phyloP scores from a whole-genome alignment of 2,888 invertebrate genomes.

The Chrysolina oricalcia region DNA sequence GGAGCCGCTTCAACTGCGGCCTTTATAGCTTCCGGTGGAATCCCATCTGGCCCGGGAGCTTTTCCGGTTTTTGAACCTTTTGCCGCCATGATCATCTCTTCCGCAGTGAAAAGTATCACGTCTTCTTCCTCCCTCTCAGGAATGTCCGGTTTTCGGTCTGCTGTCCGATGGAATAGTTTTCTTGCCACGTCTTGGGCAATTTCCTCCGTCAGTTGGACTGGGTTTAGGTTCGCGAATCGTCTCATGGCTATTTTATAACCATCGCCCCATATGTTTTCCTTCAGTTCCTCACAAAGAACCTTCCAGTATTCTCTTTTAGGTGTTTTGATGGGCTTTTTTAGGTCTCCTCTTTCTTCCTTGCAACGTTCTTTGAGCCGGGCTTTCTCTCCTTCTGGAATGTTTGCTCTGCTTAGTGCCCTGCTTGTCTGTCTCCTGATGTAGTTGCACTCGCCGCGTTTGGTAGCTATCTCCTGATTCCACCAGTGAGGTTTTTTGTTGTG shows the following conservation, averaged over 20 bases:
- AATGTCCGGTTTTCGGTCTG: neutral
- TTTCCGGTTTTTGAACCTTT: slow-evolving; percentile 22
- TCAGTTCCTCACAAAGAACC: slow-evolving; percentile 12
- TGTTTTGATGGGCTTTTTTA: neutral
- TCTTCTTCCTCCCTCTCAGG: neutral
- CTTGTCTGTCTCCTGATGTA: too few relatives aligned
- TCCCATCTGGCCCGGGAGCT: slow-evolving; percentile 28
- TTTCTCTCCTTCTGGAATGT: too few relatives aligned
- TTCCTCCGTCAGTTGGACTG: neutral
- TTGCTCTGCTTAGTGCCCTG: too few relatives aligned
- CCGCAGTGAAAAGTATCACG: neutral
- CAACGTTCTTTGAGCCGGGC: neutral
- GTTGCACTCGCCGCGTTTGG: too few relatives aligned
- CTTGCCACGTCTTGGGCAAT: neutral
- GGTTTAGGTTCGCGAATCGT: neutral
- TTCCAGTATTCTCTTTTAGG: slow-evolving; percentile 33
- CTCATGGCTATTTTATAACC: slow-evolving; percentile 31
- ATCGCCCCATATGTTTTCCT: slow-evolving; percentile 32
- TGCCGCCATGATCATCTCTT: slow-evolving; percentile 1
- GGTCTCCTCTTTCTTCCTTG: neutral
- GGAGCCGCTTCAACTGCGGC: neutral
- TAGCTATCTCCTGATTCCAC: too few relatives aligned
- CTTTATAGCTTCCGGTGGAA: slow-evolving; percentile 27
- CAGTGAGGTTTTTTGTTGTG: too few relatives aligned
- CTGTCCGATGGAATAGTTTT: neutral